Percentiles rank a stretch among this genome's conserved stretches.
These are phyloP conservation scores for Caenorhabditis doughertyi DNA, from an alignment of 2,888 invertebrate genomes.

Conservation along the genomic window DNA sequence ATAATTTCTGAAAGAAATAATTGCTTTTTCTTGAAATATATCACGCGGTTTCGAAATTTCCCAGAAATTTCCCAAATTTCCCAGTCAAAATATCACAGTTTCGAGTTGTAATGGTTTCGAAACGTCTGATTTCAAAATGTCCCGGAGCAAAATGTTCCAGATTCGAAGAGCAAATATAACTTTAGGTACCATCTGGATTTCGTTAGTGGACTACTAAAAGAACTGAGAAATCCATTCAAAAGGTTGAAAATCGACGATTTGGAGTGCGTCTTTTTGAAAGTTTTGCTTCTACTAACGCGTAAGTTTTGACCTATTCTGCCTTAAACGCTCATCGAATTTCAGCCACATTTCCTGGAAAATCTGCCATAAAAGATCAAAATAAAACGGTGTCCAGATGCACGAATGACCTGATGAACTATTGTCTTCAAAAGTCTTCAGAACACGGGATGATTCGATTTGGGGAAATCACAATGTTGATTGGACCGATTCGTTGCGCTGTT, in stretches of 20 bases:
- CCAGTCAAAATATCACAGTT: too few species aligned
- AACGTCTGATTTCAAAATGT: too few species aligned
- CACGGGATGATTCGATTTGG: conserved; percentile 5
- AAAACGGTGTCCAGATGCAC: background rate
- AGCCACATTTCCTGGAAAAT: background rate
- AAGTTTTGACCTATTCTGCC: background rate
- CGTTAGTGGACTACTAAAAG: background rate
- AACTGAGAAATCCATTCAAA: background rate
- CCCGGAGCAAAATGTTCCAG: too few species aligned
- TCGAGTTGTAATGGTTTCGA: too few species aligned
- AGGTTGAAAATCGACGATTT: background rate
- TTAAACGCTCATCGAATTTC: background rate
- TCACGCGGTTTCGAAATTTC: too few species aligned
- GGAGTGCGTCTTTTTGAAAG: background rate
- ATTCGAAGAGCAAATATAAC: too few species aligned
- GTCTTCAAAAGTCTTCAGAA: background rate
- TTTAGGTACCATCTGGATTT: background rate
- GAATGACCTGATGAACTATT: background rate
- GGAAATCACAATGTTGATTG: background rate
- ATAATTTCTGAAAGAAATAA: too few species aligned
- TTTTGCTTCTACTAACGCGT: background rate
- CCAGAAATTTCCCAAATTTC: too few species aligned
- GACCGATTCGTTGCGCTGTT: background rate
- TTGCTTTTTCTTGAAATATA: too few species aligned
- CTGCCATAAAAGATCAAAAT: background rate